Percentiles rank a stretch among this genome's conserved stretches.
Evolutionary conservation across 1,140 invertebrate species (phyloP).

Genomic region (Eurytemora carolleeae): DNA sequence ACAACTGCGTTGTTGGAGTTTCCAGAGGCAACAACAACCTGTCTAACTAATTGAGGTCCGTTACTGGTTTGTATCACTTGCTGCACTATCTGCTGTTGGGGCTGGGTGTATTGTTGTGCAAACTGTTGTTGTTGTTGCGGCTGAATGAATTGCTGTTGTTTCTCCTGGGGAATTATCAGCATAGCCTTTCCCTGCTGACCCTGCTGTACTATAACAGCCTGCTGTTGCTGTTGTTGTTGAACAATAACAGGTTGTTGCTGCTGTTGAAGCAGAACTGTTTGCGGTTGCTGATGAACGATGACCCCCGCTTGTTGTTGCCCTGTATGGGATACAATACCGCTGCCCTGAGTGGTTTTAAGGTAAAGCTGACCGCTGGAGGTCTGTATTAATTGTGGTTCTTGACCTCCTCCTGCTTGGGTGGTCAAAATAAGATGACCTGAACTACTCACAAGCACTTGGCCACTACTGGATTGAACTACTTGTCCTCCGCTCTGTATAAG

Average conservation of each 20-base stretch:
- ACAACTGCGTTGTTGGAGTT: too few relatives aligned
- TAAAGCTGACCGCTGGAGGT: not conserved
- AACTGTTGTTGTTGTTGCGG: not conserved
- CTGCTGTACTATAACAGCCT: too few relatives aligned
- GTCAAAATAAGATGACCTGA: too few relatives aligned
- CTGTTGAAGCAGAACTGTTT: not conserved
- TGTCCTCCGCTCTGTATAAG: not conserved
- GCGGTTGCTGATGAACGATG: not conserved
- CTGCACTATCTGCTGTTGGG: not conserved
- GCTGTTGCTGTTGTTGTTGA: not conserved
- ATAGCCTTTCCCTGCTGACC: not conserved
- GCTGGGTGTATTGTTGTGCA: not conserved
- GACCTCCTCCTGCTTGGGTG: too few relatives aligned
- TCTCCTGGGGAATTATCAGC: not conserved
- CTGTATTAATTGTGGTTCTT: not conserved
- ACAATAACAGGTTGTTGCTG: not conserved
- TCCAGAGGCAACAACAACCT: not conserved
- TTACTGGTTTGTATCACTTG: too few relatives aligned
- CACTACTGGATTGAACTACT: too few relatives aligned
- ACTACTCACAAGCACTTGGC: too few relatives aligned
- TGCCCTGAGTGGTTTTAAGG: not conserved
- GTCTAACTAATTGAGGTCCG: too few relatives aligned
- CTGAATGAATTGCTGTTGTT: not conserved
- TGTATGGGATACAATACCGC: too few relatives aligned
- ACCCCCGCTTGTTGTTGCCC: not conserved